A percentile compares a stretch with the other conserved stretches of the same genome.
phyloP scores from a whole-genome alignment of 2,888 invertebrate species.

The Drosophila hamatofila region DNA sequence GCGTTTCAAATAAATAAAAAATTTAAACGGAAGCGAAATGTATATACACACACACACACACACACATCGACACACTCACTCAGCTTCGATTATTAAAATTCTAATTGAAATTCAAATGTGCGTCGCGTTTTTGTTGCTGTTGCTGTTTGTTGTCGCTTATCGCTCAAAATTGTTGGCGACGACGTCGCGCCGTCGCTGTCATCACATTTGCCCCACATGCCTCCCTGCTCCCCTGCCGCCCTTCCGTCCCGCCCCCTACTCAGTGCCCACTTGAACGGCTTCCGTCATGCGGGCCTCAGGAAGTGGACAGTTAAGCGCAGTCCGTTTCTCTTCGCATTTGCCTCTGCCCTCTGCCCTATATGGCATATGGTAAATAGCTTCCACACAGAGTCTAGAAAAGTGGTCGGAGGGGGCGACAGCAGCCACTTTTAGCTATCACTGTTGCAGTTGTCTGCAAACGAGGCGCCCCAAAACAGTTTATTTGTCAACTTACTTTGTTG shows the following conservation, averaged over 20 bases:
- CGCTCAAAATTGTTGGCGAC: slow-evolving; percentile 46
- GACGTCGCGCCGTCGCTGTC: slow-evolving; percentile 25
- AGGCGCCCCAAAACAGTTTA: slow-evolving; percentile 24
- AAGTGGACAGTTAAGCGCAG: slow-evolving; percentile 78
- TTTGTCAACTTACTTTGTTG: not conserved
- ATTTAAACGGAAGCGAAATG: slow-evolving; percentile 65
- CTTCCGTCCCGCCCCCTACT: not conserved
- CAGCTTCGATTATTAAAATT: slow-evolving; percentile 76
- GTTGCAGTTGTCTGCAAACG: slow-evolving; percentile 6
- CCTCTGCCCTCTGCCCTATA: slow-evolving; percentile 13
- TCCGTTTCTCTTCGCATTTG: slow-evolving; percentile 7
- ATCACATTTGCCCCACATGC: slow-evolving; percentile 29
- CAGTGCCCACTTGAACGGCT: slow-evolving; percentile 44
- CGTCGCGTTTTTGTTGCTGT: slow-evolving; percentile 34
- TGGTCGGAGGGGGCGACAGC: not conserved
- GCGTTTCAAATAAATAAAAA: slow-evolving; percentile 52
- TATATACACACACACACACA: slow-evolving; percentile 54
- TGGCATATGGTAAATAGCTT: slow-evolving; percentile 16
- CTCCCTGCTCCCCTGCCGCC: not conserved
- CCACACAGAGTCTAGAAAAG: not conserved
- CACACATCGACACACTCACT: slow-evolving; percentile 18
- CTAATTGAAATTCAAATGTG: slow-evolving; percentile 83
- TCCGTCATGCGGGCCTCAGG: slow-evolving; percentile 78
- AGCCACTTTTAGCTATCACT: slow-evolving; percentile 5
- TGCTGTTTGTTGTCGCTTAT: slow-evolving; percentile 47